A percentile compares a stretch with the other conserved stretches of the same genome.
phyloP scores from a whole-genome alignment of 2,113 vertebrate genomes.

The Turnix velox region DNA sequence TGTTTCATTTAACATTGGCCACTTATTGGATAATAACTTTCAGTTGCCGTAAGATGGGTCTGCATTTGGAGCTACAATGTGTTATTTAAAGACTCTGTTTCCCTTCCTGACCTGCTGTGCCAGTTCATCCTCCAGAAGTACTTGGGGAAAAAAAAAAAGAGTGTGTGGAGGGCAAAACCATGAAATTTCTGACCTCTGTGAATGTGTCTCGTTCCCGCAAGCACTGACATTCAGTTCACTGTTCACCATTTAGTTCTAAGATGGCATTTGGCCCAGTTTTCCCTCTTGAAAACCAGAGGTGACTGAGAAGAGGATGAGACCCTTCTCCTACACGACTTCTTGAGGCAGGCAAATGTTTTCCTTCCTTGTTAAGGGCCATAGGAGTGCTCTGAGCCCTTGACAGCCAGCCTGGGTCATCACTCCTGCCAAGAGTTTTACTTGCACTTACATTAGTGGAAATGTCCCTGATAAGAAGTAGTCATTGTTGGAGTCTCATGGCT shows the following conservation, averaged over 20 bases:
- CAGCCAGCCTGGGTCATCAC: background rate
- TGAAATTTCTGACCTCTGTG: background rate
- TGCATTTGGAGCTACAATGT: background rate
- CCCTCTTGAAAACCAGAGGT: background rate
- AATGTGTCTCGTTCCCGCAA: rapidly evolving
- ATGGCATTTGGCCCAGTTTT: background rate
- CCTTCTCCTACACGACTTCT: background rate
- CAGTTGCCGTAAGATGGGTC: background rate
- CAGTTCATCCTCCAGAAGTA: background rate
- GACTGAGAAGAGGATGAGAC: background rate
- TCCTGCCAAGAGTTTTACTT: slow-evolving; percentile 42
- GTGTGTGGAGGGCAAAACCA: background rate
- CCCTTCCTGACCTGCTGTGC: background rate
- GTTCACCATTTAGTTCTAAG: background rate
- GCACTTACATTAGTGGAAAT: slow-evolving; percentile 28
- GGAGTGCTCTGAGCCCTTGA: background rate
- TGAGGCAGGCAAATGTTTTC: background rate
- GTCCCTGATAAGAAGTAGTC: slow-evolving; percentile 40
- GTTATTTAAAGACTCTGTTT: background rate
- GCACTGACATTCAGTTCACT: background rate
- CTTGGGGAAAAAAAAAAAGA: background rate
- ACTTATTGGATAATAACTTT: background rate
- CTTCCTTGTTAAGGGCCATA: background rate
- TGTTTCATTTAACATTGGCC: background rate
- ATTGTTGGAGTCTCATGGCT: background rate